phyloP scores from a whole-genome alignment of 2,797 vertebrate species.

The Myotis planiceps region DNA sequence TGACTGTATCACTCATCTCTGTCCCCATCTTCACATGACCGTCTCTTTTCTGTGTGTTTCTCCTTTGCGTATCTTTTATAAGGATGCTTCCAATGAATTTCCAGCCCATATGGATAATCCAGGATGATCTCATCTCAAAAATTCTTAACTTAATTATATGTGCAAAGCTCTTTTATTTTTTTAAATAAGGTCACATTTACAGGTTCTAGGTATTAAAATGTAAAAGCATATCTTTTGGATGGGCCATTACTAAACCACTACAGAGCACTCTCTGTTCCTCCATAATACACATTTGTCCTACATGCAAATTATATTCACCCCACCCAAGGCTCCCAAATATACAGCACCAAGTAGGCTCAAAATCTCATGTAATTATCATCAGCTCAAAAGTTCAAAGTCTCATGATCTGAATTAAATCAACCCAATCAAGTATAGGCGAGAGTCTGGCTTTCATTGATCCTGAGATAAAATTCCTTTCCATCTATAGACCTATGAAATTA shows the following conservation, averaged over 20 bases:
- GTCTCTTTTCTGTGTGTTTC: not conserved
- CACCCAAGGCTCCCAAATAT: not conserved
- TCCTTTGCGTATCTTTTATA: not conserved
- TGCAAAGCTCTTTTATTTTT: not conserved
- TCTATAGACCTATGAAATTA: not conserved
- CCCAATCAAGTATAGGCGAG: not conserved
- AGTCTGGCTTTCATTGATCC: not conserved
- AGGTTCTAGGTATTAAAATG: not conserved
- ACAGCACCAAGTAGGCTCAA: not conserved
- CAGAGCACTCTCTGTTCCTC: not conserved
- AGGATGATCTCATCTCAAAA: not conserved
- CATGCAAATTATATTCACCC: not conserved
- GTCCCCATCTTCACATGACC: not conserved
- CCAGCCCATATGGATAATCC: not conserved
- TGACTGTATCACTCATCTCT: not conserved
- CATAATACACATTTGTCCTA: not conserved
- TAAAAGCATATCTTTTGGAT: not conserved
- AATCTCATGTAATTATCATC: not conserved
- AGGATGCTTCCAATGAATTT: not conserved
- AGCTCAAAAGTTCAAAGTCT: not conserved
- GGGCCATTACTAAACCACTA: not conserved
- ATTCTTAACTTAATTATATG: not conserved
- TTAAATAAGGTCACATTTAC: not conserved
- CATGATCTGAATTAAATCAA: not conserved
- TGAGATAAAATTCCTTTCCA: not conserved